Evolutionary conservation across 2,888 invertebrate genomes (phyloP).

Genomic region (Rotaria magnacalcarata): DNA sequence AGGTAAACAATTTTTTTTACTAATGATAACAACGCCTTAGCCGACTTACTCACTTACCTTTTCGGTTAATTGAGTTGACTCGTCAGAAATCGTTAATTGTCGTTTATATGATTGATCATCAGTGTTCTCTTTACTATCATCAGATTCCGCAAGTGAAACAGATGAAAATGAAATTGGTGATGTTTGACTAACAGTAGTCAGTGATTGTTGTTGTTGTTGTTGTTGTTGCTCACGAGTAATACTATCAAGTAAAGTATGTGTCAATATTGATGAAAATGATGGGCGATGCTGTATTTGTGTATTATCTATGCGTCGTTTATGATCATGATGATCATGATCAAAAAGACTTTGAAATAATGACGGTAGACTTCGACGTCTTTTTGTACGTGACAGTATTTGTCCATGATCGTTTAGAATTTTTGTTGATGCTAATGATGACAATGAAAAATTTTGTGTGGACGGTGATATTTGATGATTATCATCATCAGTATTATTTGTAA

Average conservation of each 20-base stretch:
- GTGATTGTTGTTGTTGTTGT: neutral
- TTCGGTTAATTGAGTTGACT: slow-evolving; percentile 16
- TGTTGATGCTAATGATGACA: neutral
- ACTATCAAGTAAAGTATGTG: slow-evolving; percentile 16
- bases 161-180: neutral
- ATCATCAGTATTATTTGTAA: neutral
- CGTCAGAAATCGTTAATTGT: neutral
- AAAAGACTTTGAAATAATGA: slow-evolving; percentile 27
- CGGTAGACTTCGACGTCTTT: slow-evolving; percentile 28
- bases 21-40: slow-evolving; percentile 2
- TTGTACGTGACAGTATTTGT: neutral
- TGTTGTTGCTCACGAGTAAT: slow-evolving; percentile 3
- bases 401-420: neutral
- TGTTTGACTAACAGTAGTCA: neutral
- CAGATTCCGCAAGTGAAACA: neutral
- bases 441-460: slow-evolving; percentile 32
- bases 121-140: neutral
- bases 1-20: neutral
- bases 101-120: neutral
- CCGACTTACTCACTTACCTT: slow-evolving; percentile 22
- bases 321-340: slow-evolving; percentile 1
- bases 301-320: neutral
- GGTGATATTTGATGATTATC: neutral
- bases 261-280: slow-evolving; percentile 27
- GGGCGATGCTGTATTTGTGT: neutral